Percentiles rank a stretch among this genome's conserved stretches.
Evolutionary conservation across 2,797 vertebrate species (phyloP).

Genomic region (Manis crassicaudata): DNA sequence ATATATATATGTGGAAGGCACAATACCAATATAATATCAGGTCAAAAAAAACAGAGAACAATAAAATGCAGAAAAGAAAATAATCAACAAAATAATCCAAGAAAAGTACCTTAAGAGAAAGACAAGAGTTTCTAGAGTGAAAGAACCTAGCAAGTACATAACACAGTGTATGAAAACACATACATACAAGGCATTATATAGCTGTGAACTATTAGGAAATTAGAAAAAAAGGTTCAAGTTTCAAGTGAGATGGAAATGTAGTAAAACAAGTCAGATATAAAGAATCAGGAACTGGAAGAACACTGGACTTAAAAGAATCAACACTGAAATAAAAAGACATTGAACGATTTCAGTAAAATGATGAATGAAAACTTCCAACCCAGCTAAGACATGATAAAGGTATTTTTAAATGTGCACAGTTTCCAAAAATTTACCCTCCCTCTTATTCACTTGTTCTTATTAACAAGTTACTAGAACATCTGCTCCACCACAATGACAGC

Average conservation of each 20-base stretch:
- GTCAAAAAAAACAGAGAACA: neutral
- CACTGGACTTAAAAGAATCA: slow-evolving; percentile 1
- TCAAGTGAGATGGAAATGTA: neutral
- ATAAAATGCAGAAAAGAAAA: neutral
- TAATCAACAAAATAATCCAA: neutral
- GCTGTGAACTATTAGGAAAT: neutral
- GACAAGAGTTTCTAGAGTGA: neutral
- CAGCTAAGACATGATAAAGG: neutral
- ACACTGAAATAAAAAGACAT: neutral
- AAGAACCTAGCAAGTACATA: neutral
- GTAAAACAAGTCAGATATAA: neutral
- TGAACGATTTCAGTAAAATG: neutral
- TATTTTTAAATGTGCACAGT: neutral
- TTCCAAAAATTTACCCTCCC: neutral
- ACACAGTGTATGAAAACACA: neutral
- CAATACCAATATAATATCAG: neutral
- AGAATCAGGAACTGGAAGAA: neutral
- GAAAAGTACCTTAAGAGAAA: neutral
- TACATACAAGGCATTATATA: neutral
- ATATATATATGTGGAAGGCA: neutral
- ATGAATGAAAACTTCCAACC: slow-evolving; percentile 2
- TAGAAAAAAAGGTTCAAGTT: slow-evolving; percentile 16
- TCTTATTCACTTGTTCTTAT: neutral
- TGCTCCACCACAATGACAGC: neutral
- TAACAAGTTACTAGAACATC: neutral